A percentile compares a stretch with the other conserved stretches of the same genome.
These are phyloP conservation scores for Pycnomerus fuliginosus DNA, from an alignment of 2,888 invertebrate species.

Conservation along the genomic window DNA sequence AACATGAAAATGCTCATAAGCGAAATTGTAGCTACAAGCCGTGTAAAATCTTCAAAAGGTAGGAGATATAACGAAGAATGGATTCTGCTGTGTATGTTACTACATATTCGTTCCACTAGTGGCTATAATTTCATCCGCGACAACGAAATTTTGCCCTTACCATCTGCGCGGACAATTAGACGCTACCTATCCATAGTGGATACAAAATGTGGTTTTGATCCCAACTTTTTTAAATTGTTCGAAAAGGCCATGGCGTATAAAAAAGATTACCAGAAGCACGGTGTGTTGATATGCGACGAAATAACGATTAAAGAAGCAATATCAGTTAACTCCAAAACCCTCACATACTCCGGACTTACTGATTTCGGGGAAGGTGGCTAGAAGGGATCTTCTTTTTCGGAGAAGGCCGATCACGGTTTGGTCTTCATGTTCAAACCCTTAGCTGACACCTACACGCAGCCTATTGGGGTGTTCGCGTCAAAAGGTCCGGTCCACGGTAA, in stretches of 20 bases:
- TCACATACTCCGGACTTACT: constrained; percentile 21
- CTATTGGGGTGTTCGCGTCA: constrained; percentile 28
- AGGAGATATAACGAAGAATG: constrained; percentile 9
- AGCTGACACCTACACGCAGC: constrained; percentile 25
- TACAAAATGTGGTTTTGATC: constrained; percentile 20
- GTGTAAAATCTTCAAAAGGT: no score
- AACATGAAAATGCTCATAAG: no score
- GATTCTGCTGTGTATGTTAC: constrained; percentile 10
- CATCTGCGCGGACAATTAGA: constrained; percentile 5
- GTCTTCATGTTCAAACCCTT: constrained; percentile 28
- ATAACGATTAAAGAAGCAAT: constrained; percentile 20
- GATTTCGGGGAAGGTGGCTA: constrained; percentile 18
- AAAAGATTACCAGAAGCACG: constrained; percentile 18
- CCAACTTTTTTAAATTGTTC: constrained; percentile 16
- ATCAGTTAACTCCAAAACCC: constrained; percentile 13
- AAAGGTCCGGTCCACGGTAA: no score
- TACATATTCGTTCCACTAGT: constrained; percentile 8
- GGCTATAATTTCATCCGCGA: constrained; percentile 8
- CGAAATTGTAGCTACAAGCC: no score
- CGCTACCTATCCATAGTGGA: constrained; percentile 15
- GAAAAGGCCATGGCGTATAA: constrained; percentile 8
- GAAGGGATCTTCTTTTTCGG: no score
- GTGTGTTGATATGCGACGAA: constrained; percentile 24
- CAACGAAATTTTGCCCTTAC: constrained; percentile 12
- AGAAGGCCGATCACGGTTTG: constrained; percentile 26